A percentile compares a stretch with the other conserved stretches of the same genome.
Evolutionary conservation across 2,113 vertebrate genomes (phyloP).

Genomic region (Chrysemys picta): DNA sequence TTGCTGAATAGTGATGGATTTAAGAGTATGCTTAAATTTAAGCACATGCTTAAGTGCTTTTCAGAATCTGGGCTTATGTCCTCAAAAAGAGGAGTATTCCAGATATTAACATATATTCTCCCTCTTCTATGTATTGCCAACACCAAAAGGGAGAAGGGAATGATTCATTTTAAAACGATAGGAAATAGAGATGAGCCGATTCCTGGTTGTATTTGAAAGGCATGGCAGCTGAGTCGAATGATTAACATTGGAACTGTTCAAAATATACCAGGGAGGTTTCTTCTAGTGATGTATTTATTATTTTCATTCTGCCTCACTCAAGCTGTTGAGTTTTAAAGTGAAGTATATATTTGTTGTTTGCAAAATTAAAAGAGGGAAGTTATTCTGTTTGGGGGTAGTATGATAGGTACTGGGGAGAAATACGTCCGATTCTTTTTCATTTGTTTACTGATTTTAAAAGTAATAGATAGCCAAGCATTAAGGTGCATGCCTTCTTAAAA

Average conservation of each 20-base stretch:
- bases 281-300: not conserved
- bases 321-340: not conserved
- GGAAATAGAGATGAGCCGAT: not conserved
- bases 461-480: not conserved
- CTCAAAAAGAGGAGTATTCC: not conserved
- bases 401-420: not conserved
- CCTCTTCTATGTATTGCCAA: not conserved
- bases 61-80: not conserved
- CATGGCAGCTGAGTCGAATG: not conserved
- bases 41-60: not conserved
- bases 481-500: not conserved
- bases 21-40: not conserved
- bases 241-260: not conserved
- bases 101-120: not conserved
- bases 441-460: too few species aligned
- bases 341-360: not conserved
- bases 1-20: not conserved
- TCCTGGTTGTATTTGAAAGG: not conserved
- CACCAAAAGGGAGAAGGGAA: not conserved
- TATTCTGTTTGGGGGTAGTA: not conserved
- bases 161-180: not conserved
- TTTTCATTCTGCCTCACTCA: not conserved
- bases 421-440: not conserved
- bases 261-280: not conserved
- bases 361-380: not conserved